phyloP scores from a whole-genome alignment of 2,888 invertebrate species.

The Rhaphigaster nebulosa region DNA sequence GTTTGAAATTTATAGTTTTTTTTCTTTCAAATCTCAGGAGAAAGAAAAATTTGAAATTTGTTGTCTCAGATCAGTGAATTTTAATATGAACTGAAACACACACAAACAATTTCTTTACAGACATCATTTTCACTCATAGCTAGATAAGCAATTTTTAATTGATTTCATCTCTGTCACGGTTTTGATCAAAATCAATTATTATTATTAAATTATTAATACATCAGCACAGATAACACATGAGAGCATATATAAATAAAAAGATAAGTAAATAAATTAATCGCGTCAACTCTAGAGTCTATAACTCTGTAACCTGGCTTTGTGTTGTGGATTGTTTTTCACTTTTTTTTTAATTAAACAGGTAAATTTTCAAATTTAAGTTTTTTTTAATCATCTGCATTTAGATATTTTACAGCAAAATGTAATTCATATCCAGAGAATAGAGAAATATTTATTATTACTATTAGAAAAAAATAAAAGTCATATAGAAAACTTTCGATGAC shows the following conservation, averaged over 20 bases:
- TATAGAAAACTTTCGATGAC: not conserved
- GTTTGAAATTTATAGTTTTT: no score
- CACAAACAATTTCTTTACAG: not conserved
- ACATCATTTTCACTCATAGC: not conserved
- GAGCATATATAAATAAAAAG: not conserved
- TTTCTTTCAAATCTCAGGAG: no score
- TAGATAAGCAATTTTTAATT: not conserved
- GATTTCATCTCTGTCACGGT: not conserved
- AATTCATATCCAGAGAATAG: not conserved
- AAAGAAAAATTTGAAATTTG: no score
- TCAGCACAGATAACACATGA: not conserved
- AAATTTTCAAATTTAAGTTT: no score
- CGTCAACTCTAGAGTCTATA: not conserved
- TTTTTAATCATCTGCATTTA: not conserved
- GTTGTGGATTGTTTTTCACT: not conserved
- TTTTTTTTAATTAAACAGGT: not conserved
- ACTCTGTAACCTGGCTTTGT: not conserved
- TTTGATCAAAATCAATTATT: not conserved
- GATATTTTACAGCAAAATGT: not conserved
- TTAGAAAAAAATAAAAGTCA: not conserved
- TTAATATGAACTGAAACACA: not conserved
- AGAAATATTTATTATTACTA: not conserved
- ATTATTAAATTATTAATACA: conserved; percentile 15
- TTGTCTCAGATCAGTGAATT: no score
- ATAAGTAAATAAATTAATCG: conserved; percentile 12